A percentile compares a stretch with the other conserved stretches of the same genome.
phyloP scores from a whole-genome alignment of 2,888 invertebrate species.

The Pristionchus mayeri region DNA sequence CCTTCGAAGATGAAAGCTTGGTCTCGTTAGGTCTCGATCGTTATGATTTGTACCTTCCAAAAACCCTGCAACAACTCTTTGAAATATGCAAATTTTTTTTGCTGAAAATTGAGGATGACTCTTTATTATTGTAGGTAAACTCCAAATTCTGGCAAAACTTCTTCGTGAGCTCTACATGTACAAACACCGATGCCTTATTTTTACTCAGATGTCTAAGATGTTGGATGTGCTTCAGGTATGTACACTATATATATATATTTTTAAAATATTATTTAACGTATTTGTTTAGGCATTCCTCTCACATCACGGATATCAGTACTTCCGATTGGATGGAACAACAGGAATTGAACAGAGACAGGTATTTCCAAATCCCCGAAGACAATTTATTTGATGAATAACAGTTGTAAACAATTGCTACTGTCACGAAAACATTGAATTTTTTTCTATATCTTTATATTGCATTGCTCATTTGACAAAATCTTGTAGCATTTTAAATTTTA shows the following conservation, averaged over 20 bases:
- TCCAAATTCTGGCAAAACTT: conserved; percentile 89
- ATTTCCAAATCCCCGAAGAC: no score
- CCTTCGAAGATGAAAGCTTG: conserved; percentile 45
- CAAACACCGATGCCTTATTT: conserved; percentile 92
- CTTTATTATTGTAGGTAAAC: conserved; percentile 82
- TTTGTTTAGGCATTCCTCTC: conserved; percentile 88
- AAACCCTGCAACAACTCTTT: conserved; percentile 35
- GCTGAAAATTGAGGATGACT: not conserved
- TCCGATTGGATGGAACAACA: conserved; percentile 95
- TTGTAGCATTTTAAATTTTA: not conserved
- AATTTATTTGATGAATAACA: no score
- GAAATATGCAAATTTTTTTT: not conserved
- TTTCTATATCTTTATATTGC: no score
- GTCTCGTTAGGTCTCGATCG: conserved; percentile 41
- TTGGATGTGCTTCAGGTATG: conserved; percentile 88
- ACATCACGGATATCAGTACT: conserved; percentile 95
- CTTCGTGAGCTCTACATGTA: conserved; percentile 87
- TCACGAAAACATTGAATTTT: no score
- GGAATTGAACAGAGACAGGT: conserved; percentile 93
- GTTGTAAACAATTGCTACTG: no score
- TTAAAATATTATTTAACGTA: not conserved
- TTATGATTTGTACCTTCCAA: conserved; percentile 36
- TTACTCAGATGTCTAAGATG: conserved; percentile 99
- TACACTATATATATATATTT: not conserved
- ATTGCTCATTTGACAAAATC: not conserved